These are phyloP conservation scores for Epinotia bilunana DNA, from an alignment of 2,888 invertebrate species.

Conservation along the genomic window DNA sequence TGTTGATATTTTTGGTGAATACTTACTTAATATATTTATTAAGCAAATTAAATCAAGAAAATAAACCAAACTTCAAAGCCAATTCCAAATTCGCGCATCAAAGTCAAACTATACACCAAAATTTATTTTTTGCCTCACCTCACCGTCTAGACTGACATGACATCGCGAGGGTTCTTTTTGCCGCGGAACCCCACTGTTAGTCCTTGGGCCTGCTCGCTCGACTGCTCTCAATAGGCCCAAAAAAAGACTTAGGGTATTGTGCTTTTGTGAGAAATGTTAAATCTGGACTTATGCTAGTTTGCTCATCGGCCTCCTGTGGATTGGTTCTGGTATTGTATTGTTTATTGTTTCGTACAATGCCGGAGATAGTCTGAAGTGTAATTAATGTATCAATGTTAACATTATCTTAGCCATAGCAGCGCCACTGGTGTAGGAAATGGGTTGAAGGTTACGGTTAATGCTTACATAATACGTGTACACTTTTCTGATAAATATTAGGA, in stretches of 20 bases:
- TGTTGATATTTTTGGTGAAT: background rate
- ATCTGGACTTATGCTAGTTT: constrained; percentile 42
- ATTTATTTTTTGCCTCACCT: constrained; percentile 52
- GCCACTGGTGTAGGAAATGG: background rate
- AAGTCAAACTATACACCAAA: constrained; percentile 12
- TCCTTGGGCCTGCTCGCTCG: constrained; percentile 66
- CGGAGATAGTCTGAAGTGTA: constrained; percentile 3
- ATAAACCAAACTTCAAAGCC: constrained; percentile 12
- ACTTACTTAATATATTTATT: background rate
- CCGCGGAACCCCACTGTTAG: constrained; percentile 70
- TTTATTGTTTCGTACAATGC: constrained; percentile 30
- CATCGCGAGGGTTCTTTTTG: constrained; percentile 68
- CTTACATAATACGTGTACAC: no score
- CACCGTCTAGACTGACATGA: constrained; percentile 72
- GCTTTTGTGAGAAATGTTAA: constrained; percentile 44
- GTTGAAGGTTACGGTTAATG: background rate
- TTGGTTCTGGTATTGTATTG: constrained; percentile 34
- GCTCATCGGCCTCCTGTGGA: constrained; percentile 43
- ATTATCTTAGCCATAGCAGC: background rate
- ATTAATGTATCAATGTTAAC: constrained; percentile 18
- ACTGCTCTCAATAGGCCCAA: constrained; percentile 65
- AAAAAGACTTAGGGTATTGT: constrained; percentile 51
- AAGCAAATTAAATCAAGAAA: constrained; percentile 12
- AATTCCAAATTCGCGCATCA: constrained; percentile 31
- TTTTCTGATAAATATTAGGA: no score